Base-by-base conservation (phyloP, 1,140 invertebrate genomes). In the Apolygus lucorum region DNA sequence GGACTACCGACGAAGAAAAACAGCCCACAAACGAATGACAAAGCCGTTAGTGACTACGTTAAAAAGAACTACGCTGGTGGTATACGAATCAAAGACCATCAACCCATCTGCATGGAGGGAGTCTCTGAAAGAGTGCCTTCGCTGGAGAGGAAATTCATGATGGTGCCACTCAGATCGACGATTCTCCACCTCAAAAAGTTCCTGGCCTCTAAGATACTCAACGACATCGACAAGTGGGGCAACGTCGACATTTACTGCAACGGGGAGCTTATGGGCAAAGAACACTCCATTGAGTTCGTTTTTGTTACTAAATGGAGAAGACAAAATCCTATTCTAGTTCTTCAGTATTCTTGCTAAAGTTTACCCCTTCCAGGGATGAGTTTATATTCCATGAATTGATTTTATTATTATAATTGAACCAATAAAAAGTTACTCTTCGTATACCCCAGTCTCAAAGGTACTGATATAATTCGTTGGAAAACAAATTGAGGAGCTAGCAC, bases 211-310 rank as follows among this genome's bases (percentile, higher is more conserved):
- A 96, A 98, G 82, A 87, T 98, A 68, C 86, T 95, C 73, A 93
- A 92, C 77, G 84, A 83, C 42, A 89, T 92, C 77, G 91, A 95
- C 68, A 93, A 93, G 79, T 98, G 97, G 84, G 89, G 91, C 84
- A 95, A 99, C 84, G 92, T 98, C 80, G 97, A 99, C 82, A 96
- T 99, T 77, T 84, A 98, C 77, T 99, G 96, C 82, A 98, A 99
- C 83, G 91, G 98, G 78, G 96, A 99, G 84, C 83, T 99, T 71
- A 81, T 99, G 78, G 97, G 96, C 52, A 98, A 98, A 81, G 96
- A 99, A 80, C 96, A 98, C 79, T 98, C 96, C 29, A 83, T 99
- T 68, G 98, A 99, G 81, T 99, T 99, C 83, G 95, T 99, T 34
- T 94, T 92, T 77, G 92, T 99, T 17, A 99, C 97, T 49, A 84